Conservation (phyloP, 2,888 invertebrate genomes). For the Campoplex nolae region DNA sequence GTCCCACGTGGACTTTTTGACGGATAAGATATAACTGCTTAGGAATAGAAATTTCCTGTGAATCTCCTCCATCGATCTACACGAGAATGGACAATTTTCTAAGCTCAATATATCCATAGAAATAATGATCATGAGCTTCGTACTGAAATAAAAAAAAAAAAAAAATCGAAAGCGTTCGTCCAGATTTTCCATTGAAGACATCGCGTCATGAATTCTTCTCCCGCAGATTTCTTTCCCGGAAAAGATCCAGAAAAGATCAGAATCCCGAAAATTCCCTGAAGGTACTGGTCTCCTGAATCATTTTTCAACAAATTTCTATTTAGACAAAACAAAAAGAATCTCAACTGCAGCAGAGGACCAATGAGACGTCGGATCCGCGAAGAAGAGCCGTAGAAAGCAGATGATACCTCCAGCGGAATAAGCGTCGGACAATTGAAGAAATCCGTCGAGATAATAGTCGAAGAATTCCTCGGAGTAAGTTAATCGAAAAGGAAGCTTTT, state of each 20-base stretch:
- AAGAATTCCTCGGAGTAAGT: not conserved
- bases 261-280: too few species aligned
- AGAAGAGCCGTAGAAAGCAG: too few species aligned
- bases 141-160: constrained; percentile 13
- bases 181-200: not conserved
- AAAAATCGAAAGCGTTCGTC: not conserved
- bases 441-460: not conserved
- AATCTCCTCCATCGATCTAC: not conserved
- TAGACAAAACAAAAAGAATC: not conserved
- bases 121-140: not conserved
- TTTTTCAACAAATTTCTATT: too few species aligned
- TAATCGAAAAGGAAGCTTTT: not conserved
- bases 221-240: not conserved
- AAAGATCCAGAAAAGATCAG: too few species aligned
- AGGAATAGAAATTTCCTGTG: not conserved
- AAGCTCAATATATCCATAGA: not conserved
- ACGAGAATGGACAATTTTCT: not conserved
- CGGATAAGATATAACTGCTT: too few species aligned
- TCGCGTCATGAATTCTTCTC: not conserved
- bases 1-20: not conserved
- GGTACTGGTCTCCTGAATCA: not conserved
- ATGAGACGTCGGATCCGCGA: too few species aligned
- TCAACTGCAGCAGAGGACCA: too few species aligned
- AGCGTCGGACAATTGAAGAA: not conserved
- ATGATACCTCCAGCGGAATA: too few species aligned